phyloP scores from a whole-genome alignment of 2,797 vertebrate species.

The Cheirogaleus major region DNA sequence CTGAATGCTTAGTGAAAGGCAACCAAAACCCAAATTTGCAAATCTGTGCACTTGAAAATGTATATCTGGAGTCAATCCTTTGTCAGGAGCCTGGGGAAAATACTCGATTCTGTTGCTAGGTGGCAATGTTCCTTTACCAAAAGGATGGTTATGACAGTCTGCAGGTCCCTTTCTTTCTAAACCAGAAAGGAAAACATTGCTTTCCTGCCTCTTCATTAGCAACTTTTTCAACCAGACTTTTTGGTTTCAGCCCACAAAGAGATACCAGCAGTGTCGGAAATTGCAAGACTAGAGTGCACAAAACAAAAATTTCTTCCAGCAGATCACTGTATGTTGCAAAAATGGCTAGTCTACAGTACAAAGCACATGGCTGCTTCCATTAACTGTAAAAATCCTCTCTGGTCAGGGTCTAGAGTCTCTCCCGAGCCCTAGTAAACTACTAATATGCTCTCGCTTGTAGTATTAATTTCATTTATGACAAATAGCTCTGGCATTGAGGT shows the following conservation, averaged over 20 bases:
- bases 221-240: slow-evolving; percentile 55
- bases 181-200: slow-evolving; percentile 53
- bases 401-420: not conserved
- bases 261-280: not conserved
- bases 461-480: slow-evolving; percentile 7
- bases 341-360: not conserved
- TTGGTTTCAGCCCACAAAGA: slow-evolving; percentile 26
- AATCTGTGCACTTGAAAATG: slow-evolving; percentile 51
- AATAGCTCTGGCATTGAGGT: not conserved
- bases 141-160: not conserved
- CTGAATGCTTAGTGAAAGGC: slow-evolving; percentile 66
- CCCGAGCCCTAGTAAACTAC: not conserved
- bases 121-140: slow-evolving; percentile 73
- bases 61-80: slow-evolving; percentile 32
- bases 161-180: slow-evolving; percentile 8
- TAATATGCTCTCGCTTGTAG: not conserved
- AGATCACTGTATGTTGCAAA: not conserved
- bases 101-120: slow-evolving; percentile 58
- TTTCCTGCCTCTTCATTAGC: slow-evolving; percentile 51
- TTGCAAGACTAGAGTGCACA: not conserved
- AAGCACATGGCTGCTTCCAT: not conserved
- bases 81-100: not conserved
- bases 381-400: not conserved
- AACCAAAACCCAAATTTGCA: slow-evolving; percentile 55
- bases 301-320: not conserved